Conservation (phyloP, 2,888 invertebrate species). For the Oscheius myriophilus region DNA sequence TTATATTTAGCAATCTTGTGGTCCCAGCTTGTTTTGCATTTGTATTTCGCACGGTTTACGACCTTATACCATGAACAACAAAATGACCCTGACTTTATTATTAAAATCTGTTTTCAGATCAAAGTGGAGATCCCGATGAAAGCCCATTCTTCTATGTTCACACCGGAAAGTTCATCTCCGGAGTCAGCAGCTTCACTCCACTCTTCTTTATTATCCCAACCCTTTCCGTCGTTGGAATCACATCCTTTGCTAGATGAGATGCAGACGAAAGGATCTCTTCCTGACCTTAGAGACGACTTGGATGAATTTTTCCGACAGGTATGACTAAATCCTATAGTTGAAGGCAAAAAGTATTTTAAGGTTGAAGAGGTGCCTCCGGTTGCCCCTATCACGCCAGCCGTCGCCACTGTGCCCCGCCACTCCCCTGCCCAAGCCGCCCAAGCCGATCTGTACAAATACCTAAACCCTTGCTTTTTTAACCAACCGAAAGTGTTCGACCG, state of each 20-base stretch:
- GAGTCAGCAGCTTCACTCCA: slow-evolving; percentile 49
- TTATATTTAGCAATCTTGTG: background rate
- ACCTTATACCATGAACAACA: too few relatives aligned
- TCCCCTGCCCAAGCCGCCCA: slow-evolving; percentile 21
- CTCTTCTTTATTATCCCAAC: slow-evolving; percentile 35
- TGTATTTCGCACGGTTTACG: too few relatives aligned
- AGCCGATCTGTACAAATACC: slow-evolving; percentile 24
- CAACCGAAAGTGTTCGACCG: slow-evolving; percentile 10
- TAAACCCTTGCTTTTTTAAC: slow-evolving; percentile 19
- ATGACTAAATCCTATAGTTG: background rate
- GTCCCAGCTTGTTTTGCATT: background rate
- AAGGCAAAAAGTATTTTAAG: slow-evolving; percentile 12
- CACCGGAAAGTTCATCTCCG: slow-evolving; percentile 55
- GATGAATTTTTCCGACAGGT: slow-evolving; percentile 66
- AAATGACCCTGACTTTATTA: too few relatives aligned
- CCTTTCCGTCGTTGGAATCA: slow-evolving; percentile 27
- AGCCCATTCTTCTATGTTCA: slow-evolving; percentile 41
- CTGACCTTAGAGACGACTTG: slow-evolving; percentile 62
- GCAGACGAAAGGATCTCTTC: slow-evolving; percentile 47
- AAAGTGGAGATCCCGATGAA: slow-evolving; percentile 55
- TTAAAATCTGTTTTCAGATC: slow-evolving; percentile 32
- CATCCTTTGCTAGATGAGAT: slow-evolving; percentile 44
- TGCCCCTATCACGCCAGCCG: slow-evolving; percentile 1
- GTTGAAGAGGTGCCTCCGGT: slow-evolving; percentile 20
- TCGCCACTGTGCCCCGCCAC: slow-evolving; percentile 3